Evolutionary conservation across 1,140 invertebrate species (phyloP).

Genomic region (Drosophila dunni): DNA sequence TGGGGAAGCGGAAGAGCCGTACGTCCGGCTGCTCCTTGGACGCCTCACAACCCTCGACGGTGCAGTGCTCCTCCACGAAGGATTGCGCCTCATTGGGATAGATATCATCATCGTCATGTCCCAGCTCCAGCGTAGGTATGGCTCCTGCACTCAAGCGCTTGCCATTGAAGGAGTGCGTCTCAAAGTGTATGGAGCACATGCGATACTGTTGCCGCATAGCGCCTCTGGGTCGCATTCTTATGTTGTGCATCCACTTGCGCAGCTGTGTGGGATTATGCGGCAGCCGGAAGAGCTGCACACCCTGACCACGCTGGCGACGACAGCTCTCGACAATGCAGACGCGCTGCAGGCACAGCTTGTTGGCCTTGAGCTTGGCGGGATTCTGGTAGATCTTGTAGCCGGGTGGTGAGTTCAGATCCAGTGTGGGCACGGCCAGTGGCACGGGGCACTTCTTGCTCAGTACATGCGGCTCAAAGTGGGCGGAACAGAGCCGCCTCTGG

Average conservation of each 20-base stretch:
- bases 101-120: slow-evolving; percentile 70
- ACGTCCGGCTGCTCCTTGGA: slow-evolving; percentile 72
- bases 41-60: slow-evolving; percentile 64
- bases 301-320: slow-evolving; percentile 64
- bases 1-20: slow-evolving; percentile 75
- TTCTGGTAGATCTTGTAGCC: slow-evolving; percentile 81
- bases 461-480: slow-evolving; percentile 75
- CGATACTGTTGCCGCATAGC: slow-evolving; percentile 66
- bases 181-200: slow-evolving; percentile 74
- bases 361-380: slow-evolving; percentile 71
- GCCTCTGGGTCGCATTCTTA: slow-evolving; percentile 52
- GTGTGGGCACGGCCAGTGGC: slow-evolving; percentile 70
- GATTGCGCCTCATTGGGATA: slow-evolving; percentile 77
- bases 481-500: slow-evolving; percentile 71
- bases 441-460: slow-evolving; percentile 80
- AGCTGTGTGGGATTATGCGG: slow-evolving; percentile 70
- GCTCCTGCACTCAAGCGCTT: slow-evolving; percentile 67
- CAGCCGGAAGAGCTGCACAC: slow-evolving; percentile 76
- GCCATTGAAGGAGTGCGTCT: slow-evolving; percentile 75
- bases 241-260: slow-evolving; percentile 80
- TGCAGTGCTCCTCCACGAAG: slow-evolving; percentile 73
- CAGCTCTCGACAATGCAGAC: slow-evolving; percentile 79
- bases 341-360: slow-evolving; percentile 68
- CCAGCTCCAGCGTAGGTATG: slow-evolving; percentile 75
- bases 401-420: slow-evolving; percentile 70